Conservation (phyloP, 1,140 invertebrate species). For the Parasteatoda tepidariorum region DNA sequence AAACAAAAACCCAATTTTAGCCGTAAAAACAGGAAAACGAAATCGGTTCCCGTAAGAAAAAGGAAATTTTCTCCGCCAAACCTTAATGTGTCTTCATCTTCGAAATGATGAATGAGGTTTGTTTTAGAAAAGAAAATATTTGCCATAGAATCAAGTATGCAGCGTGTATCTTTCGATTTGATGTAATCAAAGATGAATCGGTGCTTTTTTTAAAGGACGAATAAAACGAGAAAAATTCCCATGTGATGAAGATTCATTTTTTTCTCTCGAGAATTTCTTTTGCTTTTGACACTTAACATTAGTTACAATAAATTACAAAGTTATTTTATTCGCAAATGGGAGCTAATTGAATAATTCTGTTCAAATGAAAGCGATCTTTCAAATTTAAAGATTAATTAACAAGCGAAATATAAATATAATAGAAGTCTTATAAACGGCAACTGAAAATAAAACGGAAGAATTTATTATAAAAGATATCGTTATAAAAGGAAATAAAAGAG, state of each 20-base stretch:
- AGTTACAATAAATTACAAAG: no score
- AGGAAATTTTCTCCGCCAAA: neutral
- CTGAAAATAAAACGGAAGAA: no score
- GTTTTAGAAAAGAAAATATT: conserved; percentile 16
- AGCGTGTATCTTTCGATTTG: neutral
- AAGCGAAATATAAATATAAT: no score
- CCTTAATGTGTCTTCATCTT: conserved; percentile 23
- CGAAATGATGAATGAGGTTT: conserved; percentile 2
- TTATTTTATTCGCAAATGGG: no score
- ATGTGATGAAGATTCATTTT: neutral
- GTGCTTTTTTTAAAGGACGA: neutral
- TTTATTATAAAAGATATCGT: no score
- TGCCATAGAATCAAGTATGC: neutral
- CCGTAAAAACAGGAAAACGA: neutral
- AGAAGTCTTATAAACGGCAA: no score
- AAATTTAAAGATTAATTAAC: no score
- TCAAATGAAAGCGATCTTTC: no score
- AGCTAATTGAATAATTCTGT: no score
- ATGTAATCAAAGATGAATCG: neutral
- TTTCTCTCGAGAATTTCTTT: neutral
- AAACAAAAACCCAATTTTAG: neutral
- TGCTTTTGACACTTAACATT: neutral
- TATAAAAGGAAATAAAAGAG: no score
- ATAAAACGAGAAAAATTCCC: neutral
- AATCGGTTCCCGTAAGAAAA: neutral